These are phyloP conservation scores for Emys orbicularis DNA, from an alignment of 2,797 vertebrate genomes.

Conservation along the genomic window DNA sequence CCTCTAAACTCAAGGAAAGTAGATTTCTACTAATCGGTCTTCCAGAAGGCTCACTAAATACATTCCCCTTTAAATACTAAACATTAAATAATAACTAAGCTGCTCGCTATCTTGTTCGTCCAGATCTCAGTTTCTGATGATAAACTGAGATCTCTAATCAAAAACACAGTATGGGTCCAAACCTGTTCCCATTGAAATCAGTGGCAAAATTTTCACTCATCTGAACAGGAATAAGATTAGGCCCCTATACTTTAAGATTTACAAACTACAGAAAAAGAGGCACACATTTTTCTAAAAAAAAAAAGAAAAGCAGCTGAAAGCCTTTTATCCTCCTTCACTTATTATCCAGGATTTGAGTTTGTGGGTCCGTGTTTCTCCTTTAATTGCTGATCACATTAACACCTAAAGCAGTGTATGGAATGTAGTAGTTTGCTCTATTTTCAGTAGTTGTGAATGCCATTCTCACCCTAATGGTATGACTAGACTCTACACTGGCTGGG, in stretches of 20 bases:
- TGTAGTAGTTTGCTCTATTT: not conserved
- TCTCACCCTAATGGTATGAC: not conserved
- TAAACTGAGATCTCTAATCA: constrained; percentile 37
- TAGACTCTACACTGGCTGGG: not conserved
- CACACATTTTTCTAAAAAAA: not conserved
- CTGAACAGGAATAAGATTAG: not conserved
- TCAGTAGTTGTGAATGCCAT: not conserved
- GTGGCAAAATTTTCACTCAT: not conserved
- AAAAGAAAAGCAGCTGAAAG: not conserved
- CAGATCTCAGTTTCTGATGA: not conserved
- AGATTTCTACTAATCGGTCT: constrained; percentile 51
- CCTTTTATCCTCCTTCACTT: not conserved
- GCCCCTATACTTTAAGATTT: not conserved
- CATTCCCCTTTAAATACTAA: constrained; percentile 55
- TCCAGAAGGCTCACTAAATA: constrained; percentile 16
- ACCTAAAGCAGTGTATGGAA: not conserved
- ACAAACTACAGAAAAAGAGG: not conserved
- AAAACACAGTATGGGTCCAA: constrained; percentile 32
- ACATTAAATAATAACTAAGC: constrained; percentile 37
- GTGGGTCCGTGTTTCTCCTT: not conserved
- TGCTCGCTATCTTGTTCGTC: constrained; percentile 42
- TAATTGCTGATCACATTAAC: not conserved
- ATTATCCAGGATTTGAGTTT: not conserved
- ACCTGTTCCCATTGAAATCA: not conserved
- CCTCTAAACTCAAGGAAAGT: constrained; percentile 39